A percentile compares a stretch with the other conserved stretches of the same genome.
These are phyloP conservation scores for Arnoldichthys spilopterus DNA, from an alignment of 2,797 vertebrate species.

Conservation along the genomic window DNA sequence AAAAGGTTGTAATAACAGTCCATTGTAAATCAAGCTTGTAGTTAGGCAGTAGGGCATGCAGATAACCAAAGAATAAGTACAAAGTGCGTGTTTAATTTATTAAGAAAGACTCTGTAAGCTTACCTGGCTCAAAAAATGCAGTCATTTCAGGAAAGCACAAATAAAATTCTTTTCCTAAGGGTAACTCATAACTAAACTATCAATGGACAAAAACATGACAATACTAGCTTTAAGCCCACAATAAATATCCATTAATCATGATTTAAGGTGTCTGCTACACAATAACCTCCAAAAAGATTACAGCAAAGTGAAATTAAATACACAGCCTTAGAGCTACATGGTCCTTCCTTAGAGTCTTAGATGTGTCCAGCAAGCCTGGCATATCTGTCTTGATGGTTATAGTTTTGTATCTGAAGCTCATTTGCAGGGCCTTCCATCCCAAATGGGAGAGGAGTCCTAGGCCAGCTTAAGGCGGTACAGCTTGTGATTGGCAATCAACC, in stretches of 20 bases:
- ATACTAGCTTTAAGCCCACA: slow-evolving; percentile 9
- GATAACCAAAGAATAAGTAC: not conserved
- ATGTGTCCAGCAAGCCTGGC: slow-evolving; percentile 25
- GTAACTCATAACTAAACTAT: slow-evolving; percentile 16
- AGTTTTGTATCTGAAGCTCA: slow-evolving; percentile 43
- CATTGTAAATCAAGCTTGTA: not conserved
- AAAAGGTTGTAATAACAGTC: not conserved
- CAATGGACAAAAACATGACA: slow-evolving; percentile 10
- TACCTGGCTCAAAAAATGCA: not conserved
- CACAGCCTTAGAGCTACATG: not conserved
- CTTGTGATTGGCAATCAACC: slow-evolving; percentile 58
- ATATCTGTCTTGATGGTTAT: slow-evolving; percentile 45
- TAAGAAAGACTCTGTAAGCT: slow-evolving; percentile 3
- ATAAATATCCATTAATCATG: slow-evolving; percentile 8
- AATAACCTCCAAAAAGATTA: not conserved
- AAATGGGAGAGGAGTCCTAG: slow-evolving; percentile 66
- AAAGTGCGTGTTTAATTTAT: slow-evolving; percentile 22
- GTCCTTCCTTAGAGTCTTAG: not conserved
- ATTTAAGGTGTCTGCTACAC: slow-evolving; percentile 5
- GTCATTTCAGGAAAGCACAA: slow-evolving; percentile 10
- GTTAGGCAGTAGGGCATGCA: not conserved
- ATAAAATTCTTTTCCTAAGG: slow-evolving; percentile 13
- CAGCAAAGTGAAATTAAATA: not conserved
- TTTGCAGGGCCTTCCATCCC: slow-evolving; percentile 63
- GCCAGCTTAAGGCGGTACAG: slow-evolving; percentile 69